A percentile compares a stretch with the other conserved stretches of the same genome.
These are phyloP conservation scores for Elgonia sp. DNA, from an alignment of 2,888 invertebrate genomes.

Conservation along the genomic window DNA sequence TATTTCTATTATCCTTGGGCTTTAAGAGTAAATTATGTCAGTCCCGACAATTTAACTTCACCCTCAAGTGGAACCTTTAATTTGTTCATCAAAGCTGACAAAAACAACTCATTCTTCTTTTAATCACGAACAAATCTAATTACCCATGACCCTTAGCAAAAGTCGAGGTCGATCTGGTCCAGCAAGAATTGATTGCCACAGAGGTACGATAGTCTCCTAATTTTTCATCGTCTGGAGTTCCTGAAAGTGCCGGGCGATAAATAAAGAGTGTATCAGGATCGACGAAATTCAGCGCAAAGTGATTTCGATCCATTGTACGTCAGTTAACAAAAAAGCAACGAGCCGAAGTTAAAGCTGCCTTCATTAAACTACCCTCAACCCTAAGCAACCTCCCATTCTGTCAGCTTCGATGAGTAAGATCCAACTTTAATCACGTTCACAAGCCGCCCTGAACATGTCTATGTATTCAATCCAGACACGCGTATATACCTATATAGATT, in stretches of 20 bases:
- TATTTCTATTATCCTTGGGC: too few relatives aligned
- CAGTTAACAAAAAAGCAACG: conserved; percentile 68
- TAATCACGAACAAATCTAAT: conserved; percentile 55
- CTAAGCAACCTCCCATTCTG: conserved; percentile 66
- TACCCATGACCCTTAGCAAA: conserved; percentile 39
- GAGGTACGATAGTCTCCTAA: conserved; percentile 39
- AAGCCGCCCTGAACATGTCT: conserved; percentile 42
- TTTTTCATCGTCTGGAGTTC: conserved; percentile 49
- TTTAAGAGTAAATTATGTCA: not conserved
- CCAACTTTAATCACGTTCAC: conserved; percentile 73
- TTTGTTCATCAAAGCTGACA: conserved; percentile 15
- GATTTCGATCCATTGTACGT: conserved; percentile 68
- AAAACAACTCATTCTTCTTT: conserved; percentile 26
- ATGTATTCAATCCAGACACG: conserved; percentile 37
- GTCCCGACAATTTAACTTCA: not conserved
- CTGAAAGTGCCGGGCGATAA: conserved; percentile 35
- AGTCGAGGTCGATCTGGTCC: conserved; percentile 8
- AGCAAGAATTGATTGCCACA: conserved; percentile 45
- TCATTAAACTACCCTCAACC: conserved; percentile 69
- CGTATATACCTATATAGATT: conserved; percentile 49
- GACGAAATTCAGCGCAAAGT: conserved; percentile 52
- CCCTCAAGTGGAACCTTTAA: not conserved
- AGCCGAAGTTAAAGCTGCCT: conserved; percentile 66
- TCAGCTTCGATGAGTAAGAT: conserved; percentile 70
- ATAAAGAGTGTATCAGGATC: conserved; percentile 61